Evolutionary conservation across 2,113 vertebrate species (phyloP), one percentile per base, ranked within the genome.

Genomic region (Pardalotus punctatus): DNA sequence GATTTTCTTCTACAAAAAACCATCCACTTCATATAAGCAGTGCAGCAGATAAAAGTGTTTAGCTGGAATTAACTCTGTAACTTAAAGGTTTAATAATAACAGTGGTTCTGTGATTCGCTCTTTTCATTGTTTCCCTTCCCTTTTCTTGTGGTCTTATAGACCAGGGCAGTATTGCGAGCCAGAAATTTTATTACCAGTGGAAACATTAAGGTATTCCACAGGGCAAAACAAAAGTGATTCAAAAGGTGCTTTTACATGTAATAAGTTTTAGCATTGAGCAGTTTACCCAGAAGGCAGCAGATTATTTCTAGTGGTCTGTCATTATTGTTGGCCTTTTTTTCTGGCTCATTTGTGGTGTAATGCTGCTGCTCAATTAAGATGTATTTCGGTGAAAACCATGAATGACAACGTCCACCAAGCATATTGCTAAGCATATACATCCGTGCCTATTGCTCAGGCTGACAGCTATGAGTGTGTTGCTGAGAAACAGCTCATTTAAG

Each of bases 181-280:
- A 95, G 90, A 97, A 98, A 96, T 97, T 90, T 92, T 96, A 94
- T 97, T 97, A 96, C 89, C 50, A 66, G 23, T 69, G 96, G 91
- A 93, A 97, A 94, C 97, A 94, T 97, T 97, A 97, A 97, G 96
- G 91, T 96, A 94, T 94, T 95, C 97, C 96, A 94, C 60, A 81
- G 96, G 93, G 96, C 81, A 97, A 97, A 97, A 97, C 92, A 95
- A 94, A 97, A 96, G 92, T 96, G 98, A 98, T 97, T 97, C 97
- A 97, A 97, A 96, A 92, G 67, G 80, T 95, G 78, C 94, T 97
- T 97, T 97, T 97, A 95, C 71, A 97, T 96, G 94, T 96, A 97
- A 96, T 54, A 86, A 76, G 95, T 97, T 96, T 96, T 92, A 97
- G 80, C 78, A 69, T 83, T 93, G 93, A 94, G 67, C 93, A 76